These are phyloP conservation scores for Dipodomys spectabilis DNA, from an alignment of 2,113 vertebrate genomes.

Conservation along the genomic window DNA sequence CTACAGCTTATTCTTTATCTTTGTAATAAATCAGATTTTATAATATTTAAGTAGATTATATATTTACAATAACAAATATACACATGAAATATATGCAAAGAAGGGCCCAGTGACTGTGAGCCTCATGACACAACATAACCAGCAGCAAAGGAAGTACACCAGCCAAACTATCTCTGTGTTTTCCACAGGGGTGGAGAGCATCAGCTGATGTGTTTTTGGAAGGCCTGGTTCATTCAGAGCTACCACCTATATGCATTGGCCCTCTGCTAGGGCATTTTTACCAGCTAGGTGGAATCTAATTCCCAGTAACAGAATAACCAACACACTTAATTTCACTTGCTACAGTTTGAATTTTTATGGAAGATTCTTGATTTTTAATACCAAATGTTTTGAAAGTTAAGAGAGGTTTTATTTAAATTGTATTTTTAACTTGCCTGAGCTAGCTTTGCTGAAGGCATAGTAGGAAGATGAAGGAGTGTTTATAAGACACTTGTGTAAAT, in stretches of 20 bases:
- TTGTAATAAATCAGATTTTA: neutral
- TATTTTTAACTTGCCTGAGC: neutral
- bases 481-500: conserved; percentile 8
- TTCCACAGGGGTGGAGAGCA: neutral
- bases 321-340: neutral
- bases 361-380: conserved; percentile 19
- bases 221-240: no score
- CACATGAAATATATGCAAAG: neutral
- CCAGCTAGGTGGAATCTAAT: neutral
- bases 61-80: neutral
- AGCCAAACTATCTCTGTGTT: neutral
- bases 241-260: neutral
- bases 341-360: neutral
- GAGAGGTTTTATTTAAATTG: neutral
- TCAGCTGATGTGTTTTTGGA: neutral
- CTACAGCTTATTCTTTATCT: neutral
- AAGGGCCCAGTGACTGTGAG: neutral
- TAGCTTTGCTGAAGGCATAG: conserved; percentile 17
- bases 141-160: neutral
- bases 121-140: neutral
- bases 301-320: neutral
- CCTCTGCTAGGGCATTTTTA: neutral
- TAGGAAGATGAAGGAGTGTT: neutral
- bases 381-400: conserved; percentile 1
- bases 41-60: neutral